phyloP scores from a whole-genome alignment of 2,797 vertebrate genomes.

The Molossus molossus region DNA sequence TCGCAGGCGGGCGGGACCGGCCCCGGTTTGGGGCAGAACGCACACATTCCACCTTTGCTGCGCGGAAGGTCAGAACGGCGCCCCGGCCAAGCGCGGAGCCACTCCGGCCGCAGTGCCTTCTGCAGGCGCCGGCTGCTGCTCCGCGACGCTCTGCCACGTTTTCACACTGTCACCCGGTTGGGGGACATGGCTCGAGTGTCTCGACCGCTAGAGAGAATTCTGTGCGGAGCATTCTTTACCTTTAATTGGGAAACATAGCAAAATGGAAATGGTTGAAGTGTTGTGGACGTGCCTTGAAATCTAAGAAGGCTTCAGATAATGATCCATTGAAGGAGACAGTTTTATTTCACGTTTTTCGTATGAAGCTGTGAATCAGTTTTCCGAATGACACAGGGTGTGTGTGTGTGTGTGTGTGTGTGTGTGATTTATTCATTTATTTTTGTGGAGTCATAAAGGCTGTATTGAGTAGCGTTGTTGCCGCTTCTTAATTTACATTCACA shows the following conservation, averaged over 20 bases:
- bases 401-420: background rate
- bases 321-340: conserved; percentile 14
- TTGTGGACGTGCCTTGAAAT: conserved; percentile 83
- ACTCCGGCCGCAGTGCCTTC: background rate
- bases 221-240: conserved; percentile 48
- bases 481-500: conserved; percentile 74
- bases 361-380: conserved; percentile 56
- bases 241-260: conserved; percentile 71
- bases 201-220: background rate
- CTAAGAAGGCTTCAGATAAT: conserved; percentile 55
- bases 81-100: background rate
- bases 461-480: background rate
- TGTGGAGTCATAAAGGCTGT: conserved; percentile 71
- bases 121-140: conserved; percentile 47
- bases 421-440: conserved; percentile 68
- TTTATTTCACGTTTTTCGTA: background rate
- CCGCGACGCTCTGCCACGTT: conserved; percentile 59
- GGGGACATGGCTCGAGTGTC: conserved; percentile 21
- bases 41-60: conserved; percentile 68
- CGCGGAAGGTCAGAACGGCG: conserved; percentile 54
- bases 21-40: conserved; percentile 59
- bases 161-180: background rate
- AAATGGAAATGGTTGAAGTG: conserved; percentile 72
- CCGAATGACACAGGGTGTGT: background rate
- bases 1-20: conserved; percentile 84